Evolutionary conservation across 2,113 vertebrate genomes (phyloP).

Genomic region (Cephalopterus ornatus): DNA sequence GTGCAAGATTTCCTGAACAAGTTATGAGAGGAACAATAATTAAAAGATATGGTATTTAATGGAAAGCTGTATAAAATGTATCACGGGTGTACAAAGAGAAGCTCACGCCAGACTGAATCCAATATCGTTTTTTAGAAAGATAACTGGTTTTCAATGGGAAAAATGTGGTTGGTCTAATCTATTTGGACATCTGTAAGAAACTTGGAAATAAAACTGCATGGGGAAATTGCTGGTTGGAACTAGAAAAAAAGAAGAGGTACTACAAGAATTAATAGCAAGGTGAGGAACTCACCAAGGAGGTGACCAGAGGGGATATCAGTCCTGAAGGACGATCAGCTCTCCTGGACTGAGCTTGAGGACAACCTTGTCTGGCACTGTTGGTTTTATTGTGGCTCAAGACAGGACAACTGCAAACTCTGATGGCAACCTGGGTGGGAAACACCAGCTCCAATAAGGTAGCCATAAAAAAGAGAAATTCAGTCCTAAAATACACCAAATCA

Average conservation of each 20-base stretch:
- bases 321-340: rapidly evolving
- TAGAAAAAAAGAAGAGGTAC: neutral
- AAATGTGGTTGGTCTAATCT: constrained; percentile 10
- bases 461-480: neutral
- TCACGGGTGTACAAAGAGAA: neutral
- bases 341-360: neutral
- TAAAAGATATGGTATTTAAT: constrained; percentile 27
- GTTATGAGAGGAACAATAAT: constrained; percentile 36
- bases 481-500: neutral
- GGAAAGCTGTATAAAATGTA: neutral
- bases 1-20: constrained; percentile 6
- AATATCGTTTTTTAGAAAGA: neutral
- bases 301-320: neutral
- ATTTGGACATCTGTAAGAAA: neutral
- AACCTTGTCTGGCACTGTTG: neutral
- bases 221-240: neutral
- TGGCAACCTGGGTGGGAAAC: neutral
- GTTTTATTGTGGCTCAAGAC: neutral
- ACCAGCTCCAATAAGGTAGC: neutral
- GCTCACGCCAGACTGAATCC: constrained; percentile 10
- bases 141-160: neutral
- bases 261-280: neutral
- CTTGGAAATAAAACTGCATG: neutral
- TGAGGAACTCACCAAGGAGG: neutral
- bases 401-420: neutral